These are phyloP conservation scores for Pantherophis guttatus DNA, from an alignment of 2,113 vertebrate genomes.

Conservation along the genomic window DNA sequence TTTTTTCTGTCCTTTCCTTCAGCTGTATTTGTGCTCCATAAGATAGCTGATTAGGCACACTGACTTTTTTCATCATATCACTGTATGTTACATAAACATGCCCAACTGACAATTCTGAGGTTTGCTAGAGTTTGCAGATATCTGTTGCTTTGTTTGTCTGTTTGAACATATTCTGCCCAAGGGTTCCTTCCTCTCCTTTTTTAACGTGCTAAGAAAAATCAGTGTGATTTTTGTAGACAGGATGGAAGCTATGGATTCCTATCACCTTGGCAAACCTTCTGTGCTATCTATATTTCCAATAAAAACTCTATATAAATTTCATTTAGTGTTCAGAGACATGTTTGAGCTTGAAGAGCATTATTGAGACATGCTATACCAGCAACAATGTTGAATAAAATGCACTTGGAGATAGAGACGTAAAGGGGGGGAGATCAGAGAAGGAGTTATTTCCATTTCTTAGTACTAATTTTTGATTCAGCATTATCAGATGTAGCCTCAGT, in stretches of 20 bases:
- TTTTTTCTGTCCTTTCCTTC: not conserved
- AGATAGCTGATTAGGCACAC: constrained; percentile 1
- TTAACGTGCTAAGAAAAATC: constrained; percentile 11
- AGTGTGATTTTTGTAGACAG: rapidly evolving
- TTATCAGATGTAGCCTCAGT: not conserved
- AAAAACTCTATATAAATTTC: not conserved
- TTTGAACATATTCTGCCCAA: constrained; percentile 19
- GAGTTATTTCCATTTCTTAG: not conserved
- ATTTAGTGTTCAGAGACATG: not conserved
- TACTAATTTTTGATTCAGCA: not conserved
- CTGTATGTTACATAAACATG: constrained; percentile 32
- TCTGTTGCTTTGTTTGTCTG: constrained; percentile 7
- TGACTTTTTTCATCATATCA: constrained; percentile 27
- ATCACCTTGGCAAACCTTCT: not conserved
- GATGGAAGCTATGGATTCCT: rapidly evolving
- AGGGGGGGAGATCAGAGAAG: not conserved
- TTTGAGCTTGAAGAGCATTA: not conserved
- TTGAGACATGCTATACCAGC: not conserved
- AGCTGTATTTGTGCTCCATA: not conserved
- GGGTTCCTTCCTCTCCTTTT: not conserved
- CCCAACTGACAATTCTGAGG: constrained; percentile 27
- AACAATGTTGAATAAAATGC: not conserved
- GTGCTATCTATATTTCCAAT: not conserved
- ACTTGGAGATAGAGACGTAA: not conserved
- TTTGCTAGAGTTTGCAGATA: constrained; percentile 16